Percentiles rank a stretch among this genome's conserved stretches.
phyloP scores from a whole-genome alignment of 30 jellyfish, hydroid and myxozoan genomes.

The Turritopsis rubra region DNA sequence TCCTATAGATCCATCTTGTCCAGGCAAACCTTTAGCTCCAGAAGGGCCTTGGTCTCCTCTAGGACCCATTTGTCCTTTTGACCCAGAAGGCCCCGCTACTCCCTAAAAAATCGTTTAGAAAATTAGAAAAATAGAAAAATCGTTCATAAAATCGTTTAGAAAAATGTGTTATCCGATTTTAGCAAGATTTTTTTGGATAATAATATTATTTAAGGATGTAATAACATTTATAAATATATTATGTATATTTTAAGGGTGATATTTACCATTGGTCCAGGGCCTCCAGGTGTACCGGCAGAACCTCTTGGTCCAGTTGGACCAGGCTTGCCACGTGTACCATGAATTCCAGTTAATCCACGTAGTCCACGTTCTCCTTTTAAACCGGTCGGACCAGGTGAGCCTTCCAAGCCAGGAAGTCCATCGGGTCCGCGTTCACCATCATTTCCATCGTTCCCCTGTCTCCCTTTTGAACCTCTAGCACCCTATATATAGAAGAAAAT shows the following conservation, averaged over 20 bases:
- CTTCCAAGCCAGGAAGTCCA: slow-evolving; percentile 8
- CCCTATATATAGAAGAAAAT: neutral
- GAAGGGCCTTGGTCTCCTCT: neutral
- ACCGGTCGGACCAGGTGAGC: slow-evolving; percentile 36
- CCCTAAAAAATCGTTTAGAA: neutral
- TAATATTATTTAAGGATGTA: too few relatives aligned
- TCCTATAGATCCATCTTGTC: neutral
- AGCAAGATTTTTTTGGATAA: too few relatives aligned
- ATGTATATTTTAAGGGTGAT: too few relatives aligned
- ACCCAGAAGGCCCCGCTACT: neutral
- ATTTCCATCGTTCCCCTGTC: neutral
- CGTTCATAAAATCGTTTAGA: neutral
- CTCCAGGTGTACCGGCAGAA: slow-evolving; percentile 23
- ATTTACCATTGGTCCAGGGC: neutral
- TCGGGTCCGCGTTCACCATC: neutral
- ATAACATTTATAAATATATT: too few relatives aligned
- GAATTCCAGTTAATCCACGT: slow-evolving; percentile 44
- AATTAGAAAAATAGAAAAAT: neutral
- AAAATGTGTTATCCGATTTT: too few relatives aligned
- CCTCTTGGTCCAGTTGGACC: slow-evolving; percentile 48
- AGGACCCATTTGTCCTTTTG: neutral
- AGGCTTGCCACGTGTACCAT: slow-evolving; percentile 46
- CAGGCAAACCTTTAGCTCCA: slow-evolving; percentile 2
- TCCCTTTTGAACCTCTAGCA: neutral
- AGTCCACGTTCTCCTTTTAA: slow-evolving; percentile 38